Evolutionary conservation across 2,888 invertebrate species (phyloP).

Genomic region (Ophion ellenae): DNA sequence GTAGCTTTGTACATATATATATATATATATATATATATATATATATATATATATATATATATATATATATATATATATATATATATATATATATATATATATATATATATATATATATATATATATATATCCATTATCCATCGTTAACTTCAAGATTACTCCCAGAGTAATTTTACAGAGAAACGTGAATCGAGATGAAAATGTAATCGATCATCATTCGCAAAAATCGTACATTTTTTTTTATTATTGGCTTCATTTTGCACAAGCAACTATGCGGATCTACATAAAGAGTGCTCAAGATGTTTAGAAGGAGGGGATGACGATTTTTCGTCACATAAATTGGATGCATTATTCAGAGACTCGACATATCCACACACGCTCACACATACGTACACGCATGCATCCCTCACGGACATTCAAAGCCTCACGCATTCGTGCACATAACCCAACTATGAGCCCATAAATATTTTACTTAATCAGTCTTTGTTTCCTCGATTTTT

Average conservation of each 20-base stretch:
- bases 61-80: conserved; percentile 19
- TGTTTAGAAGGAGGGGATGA: not conserved
- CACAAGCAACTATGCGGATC: conserved; percentile 59
- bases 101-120: no score
- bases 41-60: conserved; percentile 34
- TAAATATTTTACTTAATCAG: conserved; percentile 62
- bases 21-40: conserved; percentile 9
- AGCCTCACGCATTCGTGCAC: not conserved
- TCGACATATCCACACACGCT: conserved; percentile 1
- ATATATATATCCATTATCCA: conserved; percentile 16
- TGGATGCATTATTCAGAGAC: not conserved
- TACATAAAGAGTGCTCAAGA: conserved; percentile 54
- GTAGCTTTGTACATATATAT: no score
- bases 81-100: no score
- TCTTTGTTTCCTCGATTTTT: conserved; percentile 64
- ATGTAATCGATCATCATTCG: conserved; percentile 15
- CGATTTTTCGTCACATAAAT: conserved; percentile 24
- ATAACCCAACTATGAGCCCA: conserved; percentile 22
- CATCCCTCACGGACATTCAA: not conserved
- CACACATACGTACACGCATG: not conserved
- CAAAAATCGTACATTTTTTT: conserved; percentile 40
- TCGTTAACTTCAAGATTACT: conserved; percentile 52
- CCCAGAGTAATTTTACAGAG: conserved; percentile 55
- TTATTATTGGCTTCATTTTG: conserved; percentile 37
- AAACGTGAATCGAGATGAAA: not conserved